phyloP scores from a whole-genome alignment of 2,113 vertebrate genomes.

The Macroglossus sobrinus region DNA sequence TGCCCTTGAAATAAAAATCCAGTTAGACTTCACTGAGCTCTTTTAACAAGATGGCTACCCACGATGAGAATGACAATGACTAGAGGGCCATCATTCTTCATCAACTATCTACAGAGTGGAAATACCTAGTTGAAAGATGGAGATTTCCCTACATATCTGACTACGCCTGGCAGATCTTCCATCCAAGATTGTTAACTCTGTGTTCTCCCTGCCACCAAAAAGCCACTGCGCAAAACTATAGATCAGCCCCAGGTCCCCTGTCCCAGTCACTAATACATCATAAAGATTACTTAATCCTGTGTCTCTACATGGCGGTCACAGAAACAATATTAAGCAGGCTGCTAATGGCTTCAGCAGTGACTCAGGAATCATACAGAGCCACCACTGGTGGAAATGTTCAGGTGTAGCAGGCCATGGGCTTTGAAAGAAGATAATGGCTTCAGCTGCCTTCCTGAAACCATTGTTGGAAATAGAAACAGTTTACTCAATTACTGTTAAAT shows the following conservation, averaged over 20 bases:
- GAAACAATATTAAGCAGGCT: not conserved
- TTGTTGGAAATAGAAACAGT: not conserved
- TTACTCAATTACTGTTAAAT: not conserved
- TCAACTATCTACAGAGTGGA: not conserved
- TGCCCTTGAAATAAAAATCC: not conserved
- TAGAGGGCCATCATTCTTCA: not conserved
- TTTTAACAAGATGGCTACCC: not conserved
- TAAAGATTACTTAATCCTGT: not conserved
- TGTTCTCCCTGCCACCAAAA: not conserved
- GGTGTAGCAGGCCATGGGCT: not conserved
- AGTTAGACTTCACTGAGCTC: not conserved
- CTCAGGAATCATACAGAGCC: not conserved
- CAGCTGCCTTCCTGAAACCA: not conserved
- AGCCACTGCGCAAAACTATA: not conserved
- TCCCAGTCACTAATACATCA: not conserved
- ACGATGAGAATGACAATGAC: not conserved
- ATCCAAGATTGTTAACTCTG: not conserved
- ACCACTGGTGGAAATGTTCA: not conserved
- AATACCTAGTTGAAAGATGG: not conserved
- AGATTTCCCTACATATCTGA: too few species aligned
- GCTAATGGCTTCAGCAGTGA: not conserved
- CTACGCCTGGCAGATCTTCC: not conserved
- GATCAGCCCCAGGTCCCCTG: not conserved
- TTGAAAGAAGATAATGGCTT: not conserved
- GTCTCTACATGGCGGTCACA: not conserved